phyloP scores from a whole-genome alignment of 2,113 vertebrate species.

The Nicator chloris region DNA sequence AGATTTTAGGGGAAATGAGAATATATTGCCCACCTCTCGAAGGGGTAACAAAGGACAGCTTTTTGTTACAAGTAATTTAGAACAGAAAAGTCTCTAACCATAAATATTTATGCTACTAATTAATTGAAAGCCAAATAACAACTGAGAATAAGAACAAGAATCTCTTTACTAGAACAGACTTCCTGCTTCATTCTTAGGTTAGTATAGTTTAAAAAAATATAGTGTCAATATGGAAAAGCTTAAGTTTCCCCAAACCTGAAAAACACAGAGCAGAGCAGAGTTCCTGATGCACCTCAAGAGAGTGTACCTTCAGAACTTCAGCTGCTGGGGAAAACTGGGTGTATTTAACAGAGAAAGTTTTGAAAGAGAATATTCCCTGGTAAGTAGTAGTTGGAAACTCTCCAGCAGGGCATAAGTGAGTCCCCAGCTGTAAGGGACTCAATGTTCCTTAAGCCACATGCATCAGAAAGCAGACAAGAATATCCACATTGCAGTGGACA shows the following conservation, averaged over 20 bases:
- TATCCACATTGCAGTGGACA: not conserved
- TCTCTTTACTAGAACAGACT: not conserved
- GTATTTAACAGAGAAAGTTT: rapidly evolving
- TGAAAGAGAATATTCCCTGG: not conserved
- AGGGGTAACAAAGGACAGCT: not conserved
- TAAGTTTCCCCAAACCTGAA: not conserved
- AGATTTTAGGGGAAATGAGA: not conserved
- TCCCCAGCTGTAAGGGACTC: not conserved
- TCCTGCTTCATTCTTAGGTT: not conserved
- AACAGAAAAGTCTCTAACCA: not conserved
- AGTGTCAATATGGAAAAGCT: not conserved
- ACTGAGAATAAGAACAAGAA: not conserved
- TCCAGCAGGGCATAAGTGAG: not conserved
- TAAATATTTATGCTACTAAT: not conserved
- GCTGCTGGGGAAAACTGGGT: not conserved
- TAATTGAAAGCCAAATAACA: not conserved
- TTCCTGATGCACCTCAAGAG: not conserved
- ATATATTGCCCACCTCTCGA: not conserved
- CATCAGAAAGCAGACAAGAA: not conserved
- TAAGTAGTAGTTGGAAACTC: not conserved
- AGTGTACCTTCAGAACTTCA: not conserved
- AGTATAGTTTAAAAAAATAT: not conserved
- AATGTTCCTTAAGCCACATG: not conserved
- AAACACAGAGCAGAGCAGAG: not conserved
- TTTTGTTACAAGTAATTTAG: not conserved